Evolutionary conservation across 2,888 invertebrate species (phyloP), one percentile per base, ranked within the genome.

Genomic region (Drosophila suboccidentalis): DNA sequence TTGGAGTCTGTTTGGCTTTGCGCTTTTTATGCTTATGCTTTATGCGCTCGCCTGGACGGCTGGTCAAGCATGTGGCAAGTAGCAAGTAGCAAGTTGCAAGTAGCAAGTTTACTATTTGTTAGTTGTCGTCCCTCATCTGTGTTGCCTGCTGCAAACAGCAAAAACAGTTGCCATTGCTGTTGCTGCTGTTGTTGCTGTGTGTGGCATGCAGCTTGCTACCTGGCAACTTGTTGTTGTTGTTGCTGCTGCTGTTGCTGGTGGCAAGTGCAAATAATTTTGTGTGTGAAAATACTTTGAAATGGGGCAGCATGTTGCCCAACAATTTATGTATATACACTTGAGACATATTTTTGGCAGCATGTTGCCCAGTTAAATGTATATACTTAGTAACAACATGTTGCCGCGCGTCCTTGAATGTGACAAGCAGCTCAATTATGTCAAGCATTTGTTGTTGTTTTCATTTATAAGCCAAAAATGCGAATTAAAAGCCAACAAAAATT

Each of bases 211-310:
- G 54, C 71, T 46, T 58, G 73, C 75, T 55, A 65, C 57, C 61
- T 61, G 43, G 34, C 79, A 70, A 75, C 69, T 70, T 75, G 73
- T 75, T 80, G 68, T 62, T 67, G 47, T 58, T 64, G 60, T n/a
- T 59, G 58, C 54, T 73, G 80, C 76, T 78, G 57, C 17, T 53
- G 43, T 11, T 51, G 53, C 34, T 34, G 34, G 19, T 50, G 77
- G 83, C 77, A 86, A 82, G 80, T 88, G 84, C 78, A 80, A 87
- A 88, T 89, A 70, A 83, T 90, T 90, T 89, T 84, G 87, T 90
- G 88, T 91, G 90, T 90, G 91, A 90, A 90, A 89, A 88, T 91
- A 90, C 90, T 90, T 89, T 26, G 59, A 57, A 61, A 66, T 62
- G 44, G 50, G 39, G 73, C 80, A 80, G 71, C 67, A 78, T 78